These are phyloP conservation scores for Aphidius ervi DNA, from an alignment of 1,140 invertebrate species.

Conservation along the genomic window DNA sequence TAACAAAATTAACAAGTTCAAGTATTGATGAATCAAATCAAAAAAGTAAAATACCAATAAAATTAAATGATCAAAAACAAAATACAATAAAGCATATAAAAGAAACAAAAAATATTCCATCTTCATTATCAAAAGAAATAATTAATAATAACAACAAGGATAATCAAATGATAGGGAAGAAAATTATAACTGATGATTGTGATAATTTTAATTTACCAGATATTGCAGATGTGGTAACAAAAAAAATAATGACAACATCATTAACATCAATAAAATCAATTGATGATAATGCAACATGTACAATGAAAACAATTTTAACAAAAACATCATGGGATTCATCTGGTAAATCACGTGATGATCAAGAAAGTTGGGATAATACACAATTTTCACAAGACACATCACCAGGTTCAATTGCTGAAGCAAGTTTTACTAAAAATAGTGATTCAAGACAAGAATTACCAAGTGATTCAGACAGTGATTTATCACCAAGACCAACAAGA, in stretches of 20 bases:
- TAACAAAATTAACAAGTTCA: slow-evolving; percentile 12
- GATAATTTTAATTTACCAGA: slow-evolving; percentile 13
- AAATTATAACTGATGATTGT: slow-evolving; percentile 4
- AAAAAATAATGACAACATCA: slow-evolving; percentile 11
- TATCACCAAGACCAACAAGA: slow-evolving; percentile 42
- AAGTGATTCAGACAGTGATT: slow-evolving; percentile 48
- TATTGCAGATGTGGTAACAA: slow-evolving; percentile 16
- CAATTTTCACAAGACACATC: slow-evolving; percentile 45
- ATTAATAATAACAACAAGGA: not conserved
- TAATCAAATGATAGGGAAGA: slow-evolving; percentile 2
- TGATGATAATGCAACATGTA: slow-evolving; percentile 24
- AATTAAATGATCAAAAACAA: slow-evolving; percentile 34
- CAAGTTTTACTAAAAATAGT: slow-evolving; percentile 35
- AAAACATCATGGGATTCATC: slow-evolving; percentile 30
- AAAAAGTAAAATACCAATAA: slow-evolving; percentile 52
- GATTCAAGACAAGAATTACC: slow-evolving; percentile 40
- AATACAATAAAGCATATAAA: slow-evolving; percentile 8
- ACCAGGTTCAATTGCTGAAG: slow-evolving; percentile 44
- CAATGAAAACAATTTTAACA: slow-evolving; percentile 16
- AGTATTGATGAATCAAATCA: slow-evolving; percentile 21
- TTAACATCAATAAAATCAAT: slow-evolving; percentile 25
- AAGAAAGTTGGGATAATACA: slow-evolving; percentile 43
- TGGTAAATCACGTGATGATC: slow-evolving; percentile 25
- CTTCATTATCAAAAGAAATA: not conserved
- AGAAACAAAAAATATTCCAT: not conserved